phyloP scores from a whole-genome alignment of 1,140 invertebrate species.

The Brachionus rubens region DNA sequence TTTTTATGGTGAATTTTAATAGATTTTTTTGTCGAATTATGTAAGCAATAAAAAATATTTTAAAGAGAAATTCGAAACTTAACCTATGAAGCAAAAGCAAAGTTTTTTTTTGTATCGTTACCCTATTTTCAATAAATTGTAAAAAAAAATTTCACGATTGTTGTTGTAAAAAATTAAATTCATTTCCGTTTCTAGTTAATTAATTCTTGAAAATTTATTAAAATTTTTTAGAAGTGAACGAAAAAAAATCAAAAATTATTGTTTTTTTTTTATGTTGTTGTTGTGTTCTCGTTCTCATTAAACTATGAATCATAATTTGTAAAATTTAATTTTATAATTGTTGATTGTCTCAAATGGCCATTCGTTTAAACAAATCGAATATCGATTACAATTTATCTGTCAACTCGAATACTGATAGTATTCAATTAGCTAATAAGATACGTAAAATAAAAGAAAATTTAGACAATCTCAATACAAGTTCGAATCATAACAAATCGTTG shows the following conservation, averaged over 20 bases:
- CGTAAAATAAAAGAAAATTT: conserved; percentile 30
- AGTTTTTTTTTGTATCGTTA: not conserved
- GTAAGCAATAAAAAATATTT: not conserved
- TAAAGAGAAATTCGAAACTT: too few relatives aligned
- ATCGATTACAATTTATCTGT: not conserved
- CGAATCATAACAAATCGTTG: not conserved
- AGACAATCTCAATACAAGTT: not conserved
- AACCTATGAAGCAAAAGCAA: conserved; percentile 3
- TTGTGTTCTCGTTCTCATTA: too few relatives aligned
- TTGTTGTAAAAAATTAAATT: too few relatives aligned
- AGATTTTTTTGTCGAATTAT: not conserved
- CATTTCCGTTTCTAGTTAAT: conserved; percentile 11
- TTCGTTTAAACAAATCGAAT: conserved; percentile 12
- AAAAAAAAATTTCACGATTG: too few relatives aligned
- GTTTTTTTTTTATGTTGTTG: too few relatives aligned
- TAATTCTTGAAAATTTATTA: too few relatives aligned
- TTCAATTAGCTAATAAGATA: conserved; percentile 3
- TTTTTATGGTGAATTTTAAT: not conserved
- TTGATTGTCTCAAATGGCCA: conserved; percentile 1
- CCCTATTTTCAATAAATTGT: too few relatives aligned
- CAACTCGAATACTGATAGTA: not conserved
- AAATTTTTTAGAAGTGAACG: too few relatives aligned
- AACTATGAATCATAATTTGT: conserved; percentile 9
- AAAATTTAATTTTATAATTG: too few relatives aligned
- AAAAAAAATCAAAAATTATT: too few relatives aligned